Percentiles rank a stretch among this genome's conserved stretches.
Evolutionary conservation across 2,113 vertebrate species (phyloP).

Genomic region (Lepus timidus): DNA sequence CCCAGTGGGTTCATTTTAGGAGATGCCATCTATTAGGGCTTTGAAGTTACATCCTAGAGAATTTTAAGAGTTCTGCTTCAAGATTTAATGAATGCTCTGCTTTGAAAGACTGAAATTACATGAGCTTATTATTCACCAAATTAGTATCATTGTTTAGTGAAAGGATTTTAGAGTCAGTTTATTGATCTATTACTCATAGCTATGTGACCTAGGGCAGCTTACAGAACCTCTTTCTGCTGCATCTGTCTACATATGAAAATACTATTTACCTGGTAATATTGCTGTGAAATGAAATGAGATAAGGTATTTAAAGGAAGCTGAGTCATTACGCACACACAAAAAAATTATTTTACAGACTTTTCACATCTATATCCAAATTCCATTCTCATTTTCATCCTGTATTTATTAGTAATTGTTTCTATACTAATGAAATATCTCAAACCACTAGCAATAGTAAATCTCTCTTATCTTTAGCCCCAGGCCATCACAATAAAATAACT

Average conservation of each 20-base stretch:
- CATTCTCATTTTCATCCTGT: slow-evolving; percentile 2
- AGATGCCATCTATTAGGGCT: background rate
- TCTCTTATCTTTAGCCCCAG: slow-evolving; percentile 20
- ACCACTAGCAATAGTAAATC: background rate
- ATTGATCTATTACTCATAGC: background rate
- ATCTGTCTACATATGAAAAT: slow-evolving; percentile 51
- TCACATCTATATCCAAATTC: background rate
- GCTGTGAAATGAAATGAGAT: slow-evolving; percentile 24
- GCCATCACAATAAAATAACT: slow-evolving; percentile 26
- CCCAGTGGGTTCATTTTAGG: background rate
- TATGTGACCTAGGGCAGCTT: background rate
- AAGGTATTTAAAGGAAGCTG: slow-evolving; percentile 16
- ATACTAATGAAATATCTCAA: slow-evolving; percentile 32
- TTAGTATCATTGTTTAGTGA: background rate
- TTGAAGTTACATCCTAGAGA: background rate
- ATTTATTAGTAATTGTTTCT: slow-evolving; percentile 26
- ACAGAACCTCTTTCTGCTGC: background rate
- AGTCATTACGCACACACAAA: background rate
- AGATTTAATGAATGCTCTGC: background rate
- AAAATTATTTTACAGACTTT: background rate
- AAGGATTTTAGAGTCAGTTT: background rate
- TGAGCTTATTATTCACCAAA: background rate
- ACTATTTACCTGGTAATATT: slow-evolving; percentile 17
- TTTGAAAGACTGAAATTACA: background rate
- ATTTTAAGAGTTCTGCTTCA: background rate